Evolutionary conservation across 2,113 vertebrate species (phyloP), one percentile per base, ranked within the genome.

Genomic region (Macrotus californicus): DNA sequence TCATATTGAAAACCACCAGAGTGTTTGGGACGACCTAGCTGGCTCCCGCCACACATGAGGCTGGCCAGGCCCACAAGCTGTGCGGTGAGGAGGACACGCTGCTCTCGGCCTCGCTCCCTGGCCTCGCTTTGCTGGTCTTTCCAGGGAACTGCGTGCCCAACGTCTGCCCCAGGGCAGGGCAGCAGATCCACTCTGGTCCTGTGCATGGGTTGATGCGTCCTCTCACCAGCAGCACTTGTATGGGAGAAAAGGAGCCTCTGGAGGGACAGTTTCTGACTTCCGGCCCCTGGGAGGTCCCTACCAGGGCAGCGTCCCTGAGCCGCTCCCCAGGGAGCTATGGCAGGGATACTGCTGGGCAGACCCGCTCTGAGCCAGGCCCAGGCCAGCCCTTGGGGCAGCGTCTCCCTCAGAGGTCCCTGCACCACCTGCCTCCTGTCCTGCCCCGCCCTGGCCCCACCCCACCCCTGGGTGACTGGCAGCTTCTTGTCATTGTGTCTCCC

Each of bases 161-260:
- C 24, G 12, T 39, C 67, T 9, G 16, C 48, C 39, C 52, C 1
- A 10, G 14, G 69, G 36, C 5, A 2, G 48, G 31, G 31, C 18
- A 48, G 34, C 16, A 50, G 64, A 41, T 61, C 24, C 56, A 50
- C 7, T 10, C 29, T 18, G 54, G 4, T 59, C 6, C 31, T 54
- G 61, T 21, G 31, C 21, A 3, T 24, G 31, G 22, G 31, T 46
- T 66, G 56, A 31, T n/a, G 36, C 7, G 6, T 46, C 26, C 16
- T 14, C 21, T 41, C 64, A 48, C 41, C 34, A 81, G 31, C 7
- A 5, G 59, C 24, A 34, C 48, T 5, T 24, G 22, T 26, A 2
- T 24, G 13, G 31, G 59, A 76, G 46, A 64, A 48, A 18, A 7
- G 9, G 5, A 3, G 6, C 12, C 31, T 46, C 14, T 0, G 0